Evolutionary conservation across 2,797 vertebrate species (phyloP).

Genomic region (Pseudomugil gertrudae): DNA sequence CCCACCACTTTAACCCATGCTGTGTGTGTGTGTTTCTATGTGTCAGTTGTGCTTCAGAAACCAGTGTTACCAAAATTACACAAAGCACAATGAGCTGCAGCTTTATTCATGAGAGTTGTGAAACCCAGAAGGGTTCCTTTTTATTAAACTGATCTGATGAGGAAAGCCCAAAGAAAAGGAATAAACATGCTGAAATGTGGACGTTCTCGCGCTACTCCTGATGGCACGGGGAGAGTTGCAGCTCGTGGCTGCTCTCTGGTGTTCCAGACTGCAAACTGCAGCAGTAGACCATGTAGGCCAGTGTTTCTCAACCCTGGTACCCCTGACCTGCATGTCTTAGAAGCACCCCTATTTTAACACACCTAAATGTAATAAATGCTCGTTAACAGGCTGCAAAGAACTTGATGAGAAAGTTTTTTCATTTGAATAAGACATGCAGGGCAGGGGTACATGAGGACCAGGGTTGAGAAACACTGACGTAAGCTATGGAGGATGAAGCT

Average conservation of each 20-base stretch:
- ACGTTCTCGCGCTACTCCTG: conserved; percentile 69
- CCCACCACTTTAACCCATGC: conserved; percentile 68
- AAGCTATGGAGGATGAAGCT: not conserved
- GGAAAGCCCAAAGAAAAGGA: conserved; percentile 83
- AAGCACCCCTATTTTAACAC: too few species aligned
- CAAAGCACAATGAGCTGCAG: conserved; percentile 72
- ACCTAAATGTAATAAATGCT: too few species aligned
- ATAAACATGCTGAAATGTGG: conserved; percentile 78
- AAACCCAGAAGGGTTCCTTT: conserved; percentile 54
- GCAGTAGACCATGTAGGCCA: accelerated
- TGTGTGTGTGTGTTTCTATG: conserved; percentile 42
- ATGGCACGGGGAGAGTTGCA: too few species aligned
- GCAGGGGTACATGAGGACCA: too few species aligned
- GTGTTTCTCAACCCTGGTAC: too few species aligned
- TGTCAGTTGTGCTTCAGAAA: conserved; percentile 63
- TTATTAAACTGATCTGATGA: conserved; percentile 72
- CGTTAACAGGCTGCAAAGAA: too few species aligned
- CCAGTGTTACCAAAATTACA: conserved; percentile 79
- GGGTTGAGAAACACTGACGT: too few species aligned
- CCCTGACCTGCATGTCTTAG: too few species aligned
- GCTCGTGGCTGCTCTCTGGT: not conserved
- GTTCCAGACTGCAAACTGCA: conserved; percentile 7
- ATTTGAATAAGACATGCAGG: too few species aligned
- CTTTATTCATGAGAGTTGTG: conserved; percentile 70
- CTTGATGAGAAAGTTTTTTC: too few species aligned